Base-by-base conservation (phyloP, 2,888 invertebrate species). In the Labia minor region DNA sequence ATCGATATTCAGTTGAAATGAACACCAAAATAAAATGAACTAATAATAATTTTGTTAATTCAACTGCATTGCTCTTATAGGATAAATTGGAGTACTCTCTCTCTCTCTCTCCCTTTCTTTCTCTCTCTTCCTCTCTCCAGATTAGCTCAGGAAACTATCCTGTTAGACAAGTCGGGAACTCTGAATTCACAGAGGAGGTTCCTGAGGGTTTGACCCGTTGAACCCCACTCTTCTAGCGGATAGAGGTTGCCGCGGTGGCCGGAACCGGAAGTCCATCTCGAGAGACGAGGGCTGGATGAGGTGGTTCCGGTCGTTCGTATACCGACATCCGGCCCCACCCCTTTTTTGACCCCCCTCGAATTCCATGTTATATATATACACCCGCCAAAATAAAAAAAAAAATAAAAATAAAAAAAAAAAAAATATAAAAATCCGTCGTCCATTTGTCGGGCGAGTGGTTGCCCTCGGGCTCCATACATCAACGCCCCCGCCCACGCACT, bases 251-350 rank as follows among this genome's bases (percentile, higher is more conserved):
- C 26, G 26, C 66, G 49, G 49, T 37, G 49, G 61, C 67, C 65
- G 66, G 64, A 68, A 69, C 69, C 67, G 69, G 69, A 69, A 69
- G 68, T 61, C 68, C 67, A 69, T 69, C 68, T 66, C 68, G 64
- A 68, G 66, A 65, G 67, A 66, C 68, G 49, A 62, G 49, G 49
- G 49, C 49, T 67, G 67, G 68, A 69, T 65, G 68, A 68, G 68
- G 68, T 64, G 68, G 68, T 65, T 67, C 69, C 65, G 69, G 65
- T 49, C 67, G 61, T 62, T 67, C 64, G 66, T 49, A 49, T 16
- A 49, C 49, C 49, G 49, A 49, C 49, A 49, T 49, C 49, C 49
- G 49, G 49, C 49, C 49, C 49, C 49, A 11, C 49, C 49, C 49
- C 49, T 49, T 49, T 16, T 49, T n/a, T 3, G n/a, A 4, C 49